phyloP scores from a whole-genome alignment of 2,888 invertebrate species.

The Dione vanillae region DNA sequence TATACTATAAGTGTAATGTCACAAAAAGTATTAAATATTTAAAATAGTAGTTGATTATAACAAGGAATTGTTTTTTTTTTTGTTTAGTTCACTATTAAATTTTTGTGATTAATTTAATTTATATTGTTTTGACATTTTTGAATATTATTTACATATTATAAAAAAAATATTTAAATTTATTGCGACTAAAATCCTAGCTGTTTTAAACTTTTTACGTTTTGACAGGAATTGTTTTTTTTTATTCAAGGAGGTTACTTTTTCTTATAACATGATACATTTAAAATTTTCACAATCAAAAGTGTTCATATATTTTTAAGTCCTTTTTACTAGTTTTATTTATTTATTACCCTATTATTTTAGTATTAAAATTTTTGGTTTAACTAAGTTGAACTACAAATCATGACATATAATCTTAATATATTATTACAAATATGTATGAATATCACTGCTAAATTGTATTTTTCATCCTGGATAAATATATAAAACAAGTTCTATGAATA shows the following conservation, averaged over 20 bases:
- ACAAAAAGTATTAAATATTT: slow-evolving; percentile 27
- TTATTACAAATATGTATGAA: background rate
- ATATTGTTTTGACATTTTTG: too few species aligned
- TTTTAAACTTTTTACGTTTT: too few species aligned
- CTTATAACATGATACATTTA: too few species aligned
- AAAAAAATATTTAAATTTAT: too few species aligned
- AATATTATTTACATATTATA: too few species aligned
- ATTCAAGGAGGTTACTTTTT: too few species aligned
- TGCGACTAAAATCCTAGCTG: too few species aligned
- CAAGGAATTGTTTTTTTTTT: background rate
- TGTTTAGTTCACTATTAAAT: background rate
- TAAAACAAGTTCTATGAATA: background rate
- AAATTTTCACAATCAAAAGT: background rate
- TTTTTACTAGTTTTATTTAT: background rate
- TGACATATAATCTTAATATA: background rate
- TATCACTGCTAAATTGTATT: background rate
- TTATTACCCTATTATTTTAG: background rate
- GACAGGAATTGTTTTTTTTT: too few species aligned
- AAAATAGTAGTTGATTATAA: slow-evolving; percentile 4
- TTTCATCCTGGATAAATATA: background rate
- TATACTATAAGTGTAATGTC: slow-evolving; percentile 27
- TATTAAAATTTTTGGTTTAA: background rate
- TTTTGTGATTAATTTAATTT: background rate
- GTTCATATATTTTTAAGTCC: background rate
- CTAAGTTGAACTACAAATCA: background rate